phyloP scores from a whole-genome alignment of 2,888 invertebrate species.

The Phrixothrix hirtus region DNA sequence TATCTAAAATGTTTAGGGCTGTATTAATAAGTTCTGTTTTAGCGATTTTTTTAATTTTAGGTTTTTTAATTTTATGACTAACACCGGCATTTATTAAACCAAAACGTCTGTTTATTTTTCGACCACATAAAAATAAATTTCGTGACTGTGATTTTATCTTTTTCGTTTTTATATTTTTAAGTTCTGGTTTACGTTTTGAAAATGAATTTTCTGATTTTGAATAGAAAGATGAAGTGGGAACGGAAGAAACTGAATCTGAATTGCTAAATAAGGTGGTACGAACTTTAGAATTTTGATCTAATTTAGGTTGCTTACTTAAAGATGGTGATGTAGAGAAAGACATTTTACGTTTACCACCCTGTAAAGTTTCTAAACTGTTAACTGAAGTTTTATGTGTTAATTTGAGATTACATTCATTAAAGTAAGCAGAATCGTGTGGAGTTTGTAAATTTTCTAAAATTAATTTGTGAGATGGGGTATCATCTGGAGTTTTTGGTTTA shows the following conservation, averaged over 20 bases:
- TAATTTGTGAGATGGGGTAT: slow-evolving; percentile 42
- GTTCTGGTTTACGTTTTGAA: slow-evolving; percentile 4
- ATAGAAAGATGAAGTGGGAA: slow-evolving; percentile 63
- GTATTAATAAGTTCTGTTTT: slow-evolving; percentile 41
- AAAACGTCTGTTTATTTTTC: slow-evolving; percentile 50
- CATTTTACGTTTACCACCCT: slow-evolving; percentile 30
- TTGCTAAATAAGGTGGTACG: slow-evolving; percentile 52
- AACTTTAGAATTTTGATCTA: slow-evolving; percentile 49
- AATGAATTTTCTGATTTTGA: slow-evolving; percentile 51
- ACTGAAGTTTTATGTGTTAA: slow-evolving; percentile 48
- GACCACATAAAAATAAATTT: slow-evolving; percentile 45
- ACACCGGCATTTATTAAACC: slow-evolving; percentile 72
- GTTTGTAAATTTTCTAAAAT: slow-evolving; percentile 49
- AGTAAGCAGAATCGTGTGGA: slow-evolving; percentile 49
- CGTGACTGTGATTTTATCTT: slow-evolving; percentile 25
- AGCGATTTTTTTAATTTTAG: slow-evolving; percentile 56
- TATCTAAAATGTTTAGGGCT: slow-evolving; percentile 45
- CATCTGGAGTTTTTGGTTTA: slow-evolving; percentile 21
- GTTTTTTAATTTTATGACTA: slow-evolving; percentile 65
- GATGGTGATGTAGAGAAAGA: slow-evolving; percentile 24
- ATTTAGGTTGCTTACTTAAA: slow-evolving; percentile 33
- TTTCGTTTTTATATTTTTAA: slow-evolving; percentile 5
- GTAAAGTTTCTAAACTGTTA: slow-evolving; percentile 32
- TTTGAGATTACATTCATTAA: slow-evolving; percentile 44
- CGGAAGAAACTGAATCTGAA: slow-evolving; percentile 49